Percentiles rank a stretch among this genome's conserved stretches.
phyloP scores from a whole-genome alignment of 2,797 vertebrate species.

The Ibycter americanus region DNA sequence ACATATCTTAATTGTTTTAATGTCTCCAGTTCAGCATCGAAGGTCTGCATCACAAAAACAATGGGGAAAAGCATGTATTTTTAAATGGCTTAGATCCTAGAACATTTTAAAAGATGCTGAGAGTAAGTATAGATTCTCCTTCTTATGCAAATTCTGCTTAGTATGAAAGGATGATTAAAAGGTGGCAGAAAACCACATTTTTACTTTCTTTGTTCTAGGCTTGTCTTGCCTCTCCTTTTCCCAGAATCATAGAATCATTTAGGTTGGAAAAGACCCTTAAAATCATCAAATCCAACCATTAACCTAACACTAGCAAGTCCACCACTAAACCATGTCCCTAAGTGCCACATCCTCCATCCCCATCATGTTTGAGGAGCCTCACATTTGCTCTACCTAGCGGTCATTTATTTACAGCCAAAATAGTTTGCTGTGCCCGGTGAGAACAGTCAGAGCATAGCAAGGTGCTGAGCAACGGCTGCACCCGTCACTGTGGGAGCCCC shows the following conservation, averaged over 20 bases:
- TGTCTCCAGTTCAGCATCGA: neutral
- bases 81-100: neutral
- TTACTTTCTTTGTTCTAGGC: neutral
- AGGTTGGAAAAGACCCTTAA: neutral
- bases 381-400: neutral
- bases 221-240: neutral
- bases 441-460: constrained; percentile 22
- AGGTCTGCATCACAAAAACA: neutral
- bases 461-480: neutral
- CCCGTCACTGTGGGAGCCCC: neutral
- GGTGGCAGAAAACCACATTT: neutral
- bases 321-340: neutral
- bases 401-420: neutral
- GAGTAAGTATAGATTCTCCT: neutral
- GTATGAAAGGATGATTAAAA: neutral
- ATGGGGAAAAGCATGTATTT: neutral
- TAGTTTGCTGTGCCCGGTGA: neutral
- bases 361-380: neutral
- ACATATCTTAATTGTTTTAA: neutral
- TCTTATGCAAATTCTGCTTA: neutral
- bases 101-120: neutral
- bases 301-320: neutral
- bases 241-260: neutral
- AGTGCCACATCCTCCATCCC: neutral
- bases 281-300: neutral